Conservation (phyloP, 2,113 vertebrate genomes). For the Anser cygnoides region DNA sequence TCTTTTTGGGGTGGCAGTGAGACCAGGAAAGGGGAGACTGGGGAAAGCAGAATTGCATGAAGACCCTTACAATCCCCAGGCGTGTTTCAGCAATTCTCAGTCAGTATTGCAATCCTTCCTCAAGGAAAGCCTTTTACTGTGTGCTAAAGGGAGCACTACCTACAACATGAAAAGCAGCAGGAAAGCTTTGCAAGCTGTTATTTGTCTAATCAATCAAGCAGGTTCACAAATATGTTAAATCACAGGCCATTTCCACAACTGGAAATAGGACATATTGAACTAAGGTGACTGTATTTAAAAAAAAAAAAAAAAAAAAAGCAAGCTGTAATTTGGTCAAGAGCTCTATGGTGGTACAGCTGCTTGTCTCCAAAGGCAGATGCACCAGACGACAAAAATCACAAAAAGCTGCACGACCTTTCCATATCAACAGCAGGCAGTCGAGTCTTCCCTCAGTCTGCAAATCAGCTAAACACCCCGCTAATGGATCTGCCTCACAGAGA, state of each 20-base stretch:
- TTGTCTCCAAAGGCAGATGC: background rate
- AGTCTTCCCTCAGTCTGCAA: background rate
- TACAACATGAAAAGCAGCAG: background rate
- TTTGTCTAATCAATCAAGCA: background rate
- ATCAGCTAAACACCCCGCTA: background rate
- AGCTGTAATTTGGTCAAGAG: background rate
- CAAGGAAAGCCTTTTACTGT: background rate
- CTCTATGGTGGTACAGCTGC: background rate
- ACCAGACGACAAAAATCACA: background rate
- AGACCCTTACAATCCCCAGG: background rate
- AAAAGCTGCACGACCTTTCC: background rate
- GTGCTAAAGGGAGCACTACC: background rate
- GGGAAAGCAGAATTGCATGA: background rate
- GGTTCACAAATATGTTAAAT: background rate
- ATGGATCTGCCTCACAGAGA: background rate
- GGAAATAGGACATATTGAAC: background rate
- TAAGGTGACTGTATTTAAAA: background rate
- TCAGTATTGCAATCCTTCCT: background rate
- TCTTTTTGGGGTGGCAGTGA: accelerated
- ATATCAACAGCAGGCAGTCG: background rate
- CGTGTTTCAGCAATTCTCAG: accelerated
- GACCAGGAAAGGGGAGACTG: too few relatives aligned
- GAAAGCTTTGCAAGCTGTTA: background rate
- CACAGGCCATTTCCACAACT: background rate
- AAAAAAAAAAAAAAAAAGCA: background rate